phyloP scores from a whole-genome alignment of 2,797 vertebrate species.

The Serranus cabrilla region DNA sequence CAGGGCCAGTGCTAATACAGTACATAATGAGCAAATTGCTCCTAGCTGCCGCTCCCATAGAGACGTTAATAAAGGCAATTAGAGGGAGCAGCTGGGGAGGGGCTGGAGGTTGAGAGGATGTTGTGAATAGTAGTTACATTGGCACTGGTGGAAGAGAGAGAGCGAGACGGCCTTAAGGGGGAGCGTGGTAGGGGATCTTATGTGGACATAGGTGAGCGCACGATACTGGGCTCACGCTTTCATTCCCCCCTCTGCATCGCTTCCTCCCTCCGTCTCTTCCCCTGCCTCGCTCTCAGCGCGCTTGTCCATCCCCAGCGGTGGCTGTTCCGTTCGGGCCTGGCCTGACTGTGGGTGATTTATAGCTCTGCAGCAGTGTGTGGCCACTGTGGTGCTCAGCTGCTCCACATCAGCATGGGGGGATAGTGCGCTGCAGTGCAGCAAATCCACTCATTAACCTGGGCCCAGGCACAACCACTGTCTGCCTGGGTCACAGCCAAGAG shows the following conservation, averaged over 20 bases:
- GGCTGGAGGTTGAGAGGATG: constrained; percentile 74
- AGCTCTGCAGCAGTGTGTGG: constrained; percentile 85
- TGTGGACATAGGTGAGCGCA: constrained; percentile 60
- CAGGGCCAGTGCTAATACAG: constrained; percentile 83
- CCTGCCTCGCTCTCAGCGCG: constrained; percentile 42
- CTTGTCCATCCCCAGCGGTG: constrained; percentile 77
- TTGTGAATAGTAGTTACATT: constrained; percentile 71
- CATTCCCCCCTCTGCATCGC: constrained; percentile 17
- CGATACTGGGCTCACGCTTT: constrained; percentile 29
- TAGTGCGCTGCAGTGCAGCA: constrained; percentile 86
- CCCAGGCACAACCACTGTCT: constrained; percentile 71
- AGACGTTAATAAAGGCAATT: constrained; percentile 88
- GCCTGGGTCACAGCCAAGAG: constrained; percentile 75
- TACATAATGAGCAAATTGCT: constrained; percentile 86
- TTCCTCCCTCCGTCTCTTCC: constrained; percentile 42
- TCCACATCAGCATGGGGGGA: constrained; percentile 85
- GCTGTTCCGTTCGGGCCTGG: constrained; percentile 63
- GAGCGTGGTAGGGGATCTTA: constrained; percentile 50
- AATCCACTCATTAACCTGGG: constrained; percentile 87
- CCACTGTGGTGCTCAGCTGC: constrained; percentile 84
- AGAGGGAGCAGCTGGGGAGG: constrained; percentile 80
- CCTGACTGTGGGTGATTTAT: constrained; percentile 86
- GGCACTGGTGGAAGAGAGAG: constrained; percentile 46
- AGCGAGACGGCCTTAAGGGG: constrained; percentile 42
- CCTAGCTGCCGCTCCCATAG: constrained; percentile 85